Base-by-base conservation (phyloP, 2,113 vertebrate genomes). In the Brachypteracias leptosomus region DNA sequence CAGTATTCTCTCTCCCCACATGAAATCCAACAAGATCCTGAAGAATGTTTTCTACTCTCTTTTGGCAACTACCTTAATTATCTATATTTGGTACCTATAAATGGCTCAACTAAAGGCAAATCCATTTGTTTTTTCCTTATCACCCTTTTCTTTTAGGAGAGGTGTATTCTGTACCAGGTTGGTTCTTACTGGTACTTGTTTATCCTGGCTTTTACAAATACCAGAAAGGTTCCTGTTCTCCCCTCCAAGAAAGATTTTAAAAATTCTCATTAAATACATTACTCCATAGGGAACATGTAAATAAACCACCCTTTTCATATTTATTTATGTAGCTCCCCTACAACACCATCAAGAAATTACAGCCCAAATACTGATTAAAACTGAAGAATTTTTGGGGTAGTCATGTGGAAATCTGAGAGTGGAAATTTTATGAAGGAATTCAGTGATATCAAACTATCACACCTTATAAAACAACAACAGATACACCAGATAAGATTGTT, bases 71-170 rank as follows among this genome's bases (percentile, higher is more conserved):
- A 65, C 10, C 29, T 36, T 11, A 8, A n/a, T 61, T 42, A 70
- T 26, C 31, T 33, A 10, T 10, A 83, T 16, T 29, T 7, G 44
- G 8, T 33, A 61, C 11, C 35, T 55, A 10, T 3, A 35, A 35
- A 19, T 22, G 24, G n/a, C 31, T 78, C 19, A 68, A 47, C 4
- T 42, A 22, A 68, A 42, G n/a, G 54, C 4, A 68, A 73, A 62
- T 61, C 72, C 16, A 7, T 16, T n/a, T 19, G 10, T 20, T 26
- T 44, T 3, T 59, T 0, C 3, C 12, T 47, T 47, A 52, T 4
- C 4, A 3, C 7, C 3, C 3, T 47, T 33, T 85, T 21, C 4
- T 15, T n/a, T 65, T 52, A n/a, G 29, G 17, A 18, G 26, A 36
- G 11, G 13, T 11, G 1, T 13, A 14, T 31, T 71, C n/a, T 82